Evolutionary conservation across 2,888 invertebrate genomes (phyloP).

Genomic region (Bruchidius siliquastri): DNA sequence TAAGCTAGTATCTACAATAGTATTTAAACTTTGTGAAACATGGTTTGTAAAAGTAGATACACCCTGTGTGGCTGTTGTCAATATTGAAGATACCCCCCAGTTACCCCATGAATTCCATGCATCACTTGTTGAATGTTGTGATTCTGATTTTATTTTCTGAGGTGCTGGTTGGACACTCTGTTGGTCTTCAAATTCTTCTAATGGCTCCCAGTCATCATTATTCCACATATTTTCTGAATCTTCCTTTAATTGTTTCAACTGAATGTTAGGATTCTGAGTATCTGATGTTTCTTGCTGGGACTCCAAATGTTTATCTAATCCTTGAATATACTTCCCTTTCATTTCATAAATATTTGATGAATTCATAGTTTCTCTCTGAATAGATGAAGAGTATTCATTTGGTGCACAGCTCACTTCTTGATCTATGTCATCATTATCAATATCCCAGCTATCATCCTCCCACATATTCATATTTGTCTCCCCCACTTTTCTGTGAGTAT

Average conservation of each 20-base stretch:
- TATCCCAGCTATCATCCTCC: slow-evolving; percentile 49
- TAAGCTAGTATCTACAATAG: slow-evolving; percentile 74
- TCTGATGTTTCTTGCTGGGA: neutral
- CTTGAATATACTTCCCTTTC: neutral
- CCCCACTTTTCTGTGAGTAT: slow-evolving; percentile 3
- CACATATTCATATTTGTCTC: slow-evolving; percentile 32
- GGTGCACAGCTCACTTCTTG: neutral
- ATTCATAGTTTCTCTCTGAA: neutral
- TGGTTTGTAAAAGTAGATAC: slow-evolving; percentile 74
- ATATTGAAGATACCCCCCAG: slow-evolving; percentile 70
- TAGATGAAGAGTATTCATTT: neutral
- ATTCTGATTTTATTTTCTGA: neutral
- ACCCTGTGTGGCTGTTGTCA: slow-evolving; percentile 72
- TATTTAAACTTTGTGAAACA: slow-evolving; percentile 75
- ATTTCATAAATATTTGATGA: neutral
- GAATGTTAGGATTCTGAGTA: neutral
- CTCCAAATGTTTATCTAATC: neutral
- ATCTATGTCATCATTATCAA: neutral
- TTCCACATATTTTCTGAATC: slow-evolving; percentile 42
- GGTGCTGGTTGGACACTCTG: slow-evolving; percentile 1
- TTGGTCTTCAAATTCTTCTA: slow-evolving; percentile 40
- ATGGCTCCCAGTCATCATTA: slow-evolving; percentile 52
- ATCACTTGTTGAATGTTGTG: neutral
- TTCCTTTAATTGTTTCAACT: neutral
- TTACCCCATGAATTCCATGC: slow-evolving; percentile 56